Evolutionary conservation across 2,888 invertebrate genomes (phyloP).

Genomic region (Steromphala cineraria): DNA sequence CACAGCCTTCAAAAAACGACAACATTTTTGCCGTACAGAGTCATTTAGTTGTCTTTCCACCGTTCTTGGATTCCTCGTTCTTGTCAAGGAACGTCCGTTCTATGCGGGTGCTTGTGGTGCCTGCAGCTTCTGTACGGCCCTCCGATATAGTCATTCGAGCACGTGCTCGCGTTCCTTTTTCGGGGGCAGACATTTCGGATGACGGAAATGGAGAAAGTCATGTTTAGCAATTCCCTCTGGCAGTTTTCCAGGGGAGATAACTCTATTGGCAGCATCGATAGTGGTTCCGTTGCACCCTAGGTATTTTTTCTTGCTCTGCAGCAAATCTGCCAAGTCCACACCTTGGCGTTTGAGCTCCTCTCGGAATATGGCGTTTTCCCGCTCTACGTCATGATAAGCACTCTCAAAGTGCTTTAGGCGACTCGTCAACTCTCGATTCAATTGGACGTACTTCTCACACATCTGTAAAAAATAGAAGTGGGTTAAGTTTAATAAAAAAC

Average conservation of each 20-base stretch:
- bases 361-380: conserved; percentile 57
- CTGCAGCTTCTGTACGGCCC: background rate
- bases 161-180: conserved; percentile 33
- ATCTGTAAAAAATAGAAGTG: conserved; percentile 41
- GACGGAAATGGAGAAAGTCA: background rate
- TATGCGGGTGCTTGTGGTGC: background rate
- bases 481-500: no score
- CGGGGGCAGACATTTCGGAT: conserved; percentile 24
- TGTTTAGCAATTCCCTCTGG: conserved; percentile 2
- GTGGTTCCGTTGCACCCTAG: conserved; percentile 19
- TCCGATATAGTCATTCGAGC: conserved; percentile 18
- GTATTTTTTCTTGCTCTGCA: conserved; percentile 28
- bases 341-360: conserved; percentile 56
- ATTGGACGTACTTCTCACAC: conserved; percentile 43
- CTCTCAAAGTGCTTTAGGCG: conserved; percentile 59
- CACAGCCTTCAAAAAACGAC: conserved; percentile 12
- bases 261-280: background rate
- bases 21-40: conserved; percentile 9
- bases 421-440: conserved; percentile 53
- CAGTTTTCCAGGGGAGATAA: background rate
- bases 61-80: background rate
- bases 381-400: conserved; percentile 56
- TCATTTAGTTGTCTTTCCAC: background rate
- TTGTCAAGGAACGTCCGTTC: background rate
- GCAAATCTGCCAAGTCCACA: conserved; percentile 49